A percentile compares a stretch with the other conserved stretches of the same genome.
These are phyloP conservation scores for Pterostichus madidus DNA, from an alignment of 2,888 invertebrate species.

Conservation along the genomic window DNA sequence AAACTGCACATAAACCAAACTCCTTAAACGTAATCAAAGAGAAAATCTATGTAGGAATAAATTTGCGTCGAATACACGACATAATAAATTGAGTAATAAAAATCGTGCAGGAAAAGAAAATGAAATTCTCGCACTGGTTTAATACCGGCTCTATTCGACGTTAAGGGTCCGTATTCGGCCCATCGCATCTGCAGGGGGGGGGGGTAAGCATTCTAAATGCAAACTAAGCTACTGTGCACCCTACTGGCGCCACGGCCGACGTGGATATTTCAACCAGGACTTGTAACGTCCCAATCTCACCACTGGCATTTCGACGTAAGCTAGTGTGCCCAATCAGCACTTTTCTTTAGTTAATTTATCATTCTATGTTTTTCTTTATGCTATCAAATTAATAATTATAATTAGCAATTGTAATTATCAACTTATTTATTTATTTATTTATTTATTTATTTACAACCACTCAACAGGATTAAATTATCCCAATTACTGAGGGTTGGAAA, in stretches of 20 bases:
- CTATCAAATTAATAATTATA: too few relatives aligned
- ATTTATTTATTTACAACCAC: too few relatives aligned
- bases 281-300: neutral
- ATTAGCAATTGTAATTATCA: too few relatives aligned
- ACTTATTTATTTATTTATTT: too few relatives aligned
- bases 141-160: slow-evolving; percentile 42
- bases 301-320: neutral
- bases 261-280: too few relatives aligned
- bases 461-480: too few relatives aligned
- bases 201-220: slow-evolving; percentile 63
- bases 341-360: too few relatives aligned
- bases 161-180: slow-evolving; percentile 10
- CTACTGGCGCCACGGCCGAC: slow-evolving; percentile 20
- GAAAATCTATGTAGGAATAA: slow-evolving; percentile 62
- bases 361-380: too few relatives aligned
- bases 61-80: slow-evolving; percentile 59
- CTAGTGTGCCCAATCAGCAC: too few relatives aligned
- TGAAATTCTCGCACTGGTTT: slow-evolving; percentile 64
- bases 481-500: too few relatives aligned
- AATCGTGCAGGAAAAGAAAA: slow-evolving; percentile 64
- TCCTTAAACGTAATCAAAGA: slow-evolving; percentile 62
- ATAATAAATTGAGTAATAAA: slow-evolving; percentile 65
- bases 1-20: slow-evolving; percentile 61
- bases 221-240: slow-evolving; percentile 60
- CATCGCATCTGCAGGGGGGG: slow-evolving; percentile 18